These are phyloP conservation scores for Eleginops maclovinus DNA, from an alignment of 2,113 vertebrate species.

Conservation along the genomic window DNA sequence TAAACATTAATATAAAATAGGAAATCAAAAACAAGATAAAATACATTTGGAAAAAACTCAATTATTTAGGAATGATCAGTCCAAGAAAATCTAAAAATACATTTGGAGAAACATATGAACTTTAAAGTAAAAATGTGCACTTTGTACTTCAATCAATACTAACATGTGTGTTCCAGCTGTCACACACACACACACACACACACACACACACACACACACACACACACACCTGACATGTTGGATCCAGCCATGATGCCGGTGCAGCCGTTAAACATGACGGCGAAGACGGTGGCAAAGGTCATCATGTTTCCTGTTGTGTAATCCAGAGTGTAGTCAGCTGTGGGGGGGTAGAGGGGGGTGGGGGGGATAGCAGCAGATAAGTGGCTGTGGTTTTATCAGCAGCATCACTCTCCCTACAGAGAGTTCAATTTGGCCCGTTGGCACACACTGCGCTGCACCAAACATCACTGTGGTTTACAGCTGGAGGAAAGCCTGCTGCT, in stretches of 20 bases:
- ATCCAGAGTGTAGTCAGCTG: slow-evolving; percentile 85
- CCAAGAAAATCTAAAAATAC: no score
- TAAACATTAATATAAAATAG: no score
- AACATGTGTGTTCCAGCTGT: no score
- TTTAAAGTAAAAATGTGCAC: no score
- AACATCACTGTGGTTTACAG: no score
- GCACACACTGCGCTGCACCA: neutral
- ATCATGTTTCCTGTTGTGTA: slow-evolving; percentile 87
- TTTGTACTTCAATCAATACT: no score
- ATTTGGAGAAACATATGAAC: no score
- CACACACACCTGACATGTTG: slow-evolving; percentile 88
- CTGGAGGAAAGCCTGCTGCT: neutral
- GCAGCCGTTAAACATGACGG: slow-evolving; percentile 92
- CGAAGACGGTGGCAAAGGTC: slow-evolving; percentile 89
- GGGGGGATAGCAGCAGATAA: slow-evolving; percentile 21
- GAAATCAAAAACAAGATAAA: no score
- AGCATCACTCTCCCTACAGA: slow-evolving; percentile 13
- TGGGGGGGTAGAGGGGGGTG: neutral
- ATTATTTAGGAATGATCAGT: no score
- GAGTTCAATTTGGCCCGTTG: slow-evolving; percentile 25
- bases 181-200: slow-evolving; percentile 17
- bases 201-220: slow-evolving; percentile 3
- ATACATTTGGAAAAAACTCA: no score
- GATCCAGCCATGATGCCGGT: slow-evolving; percentile 93
- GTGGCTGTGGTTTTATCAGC: slow-evolving; percentile 4